These are phyloP conservation scores for Siniperca scherzeri DNA, from an alignment of 2,797 vertebrate species.

Conservation along the genomic window DNA sequence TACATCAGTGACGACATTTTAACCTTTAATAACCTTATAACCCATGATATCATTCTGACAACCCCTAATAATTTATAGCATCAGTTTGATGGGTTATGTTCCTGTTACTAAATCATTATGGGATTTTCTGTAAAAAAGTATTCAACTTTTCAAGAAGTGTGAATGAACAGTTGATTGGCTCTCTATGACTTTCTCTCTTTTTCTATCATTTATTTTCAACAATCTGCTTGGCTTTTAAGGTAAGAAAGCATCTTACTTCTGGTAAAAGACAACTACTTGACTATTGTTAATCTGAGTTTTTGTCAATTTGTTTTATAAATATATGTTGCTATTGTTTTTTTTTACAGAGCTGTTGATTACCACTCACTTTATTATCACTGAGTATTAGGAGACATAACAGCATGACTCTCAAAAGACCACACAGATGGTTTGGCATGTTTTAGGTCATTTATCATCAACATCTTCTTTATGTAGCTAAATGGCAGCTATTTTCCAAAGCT, in stretches of 20 bases:
- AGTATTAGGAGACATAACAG: background rate
- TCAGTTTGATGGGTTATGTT: slow-evolving; percentile 1
- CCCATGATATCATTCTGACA: background rate
- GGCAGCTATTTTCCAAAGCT: slow-evolving; percentile 2
- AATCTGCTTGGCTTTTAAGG: background rate
- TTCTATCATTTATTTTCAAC: background rate
- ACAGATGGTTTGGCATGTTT: background rate
- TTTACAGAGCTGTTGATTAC: background rate
- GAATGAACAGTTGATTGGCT: background rate
- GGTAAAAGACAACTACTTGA: background rate
- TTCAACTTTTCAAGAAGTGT: slow-evolving; percentile 8
- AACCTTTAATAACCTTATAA: slow-evolving; percentile 34
- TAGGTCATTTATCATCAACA: background rate
- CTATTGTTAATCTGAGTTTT: background rate
- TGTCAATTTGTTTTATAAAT: background rate
- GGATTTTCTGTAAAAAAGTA: background rate
- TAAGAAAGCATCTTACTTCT: background rate
- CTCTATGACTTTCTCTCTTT: background rate
- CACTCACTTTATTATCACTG: background rate
- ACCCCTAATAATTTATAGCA: background rate
- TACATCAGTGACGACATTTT: slow-evolving; percentile 24
- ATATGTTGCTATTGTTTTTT: background rate
- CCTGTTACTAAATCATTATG: background rate
- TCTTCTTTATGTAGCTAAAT: background rate
- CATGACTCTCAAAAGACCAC: background rate